Base-by-base conservation (phyloP, 2,888 invertebrate species). In the Tortricodes alternella region DNA sequence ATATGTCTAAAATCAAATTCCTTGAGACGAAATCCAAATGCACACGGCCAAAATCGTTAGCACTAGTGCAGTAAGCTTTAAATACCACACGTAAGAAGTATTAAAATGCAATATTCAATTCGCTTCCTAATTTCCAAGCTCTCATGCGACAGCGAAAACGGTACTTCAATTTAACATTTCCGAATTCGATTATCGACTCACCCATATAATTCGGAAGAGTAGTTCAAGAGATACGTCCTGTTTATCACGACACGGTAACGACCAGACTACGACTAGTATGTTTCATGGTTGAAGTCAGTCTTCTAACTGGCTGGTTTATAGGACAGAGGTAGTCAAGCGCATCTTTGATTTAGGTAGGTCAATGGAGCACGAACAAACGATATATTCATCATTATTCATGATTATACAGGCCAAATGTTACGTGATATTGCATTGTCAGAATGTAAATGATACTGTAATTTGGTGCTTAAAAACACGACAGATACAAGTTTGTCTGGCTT, bases 241-340 rank as follows among this genome's bases (percentile, higher is more conserved):
- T 65, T 68, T 70, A 63, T 63, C 67, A 66, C 71, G 65, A 70
- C 32, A 43, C 46, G n/a, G 35, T 48, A 35, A 27, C 73, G 65
- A 65, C 53, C 53, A 29, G 48, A 46, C 50, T 44, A 56, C 55
- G 67, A 69, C 71, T 73, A 67, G 66, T 67, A 64, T 62, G 61
- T 60, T 66, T 69, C 62, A 67, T 64, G 64, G 68, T 66, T 57
- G 56, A 62, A 62, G 65, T 60, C 64, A 66, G 68, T 79, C 73
- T 73, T 74, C 73, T 73, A 73, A 68, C 69, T 68, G 69, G 68
- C 67, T 76, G 79, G 71, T 80, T 81, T 81, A 76, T 84, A 76
- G 83, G 74, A 75, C 81, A 82, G 77, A 74, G 60, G 60, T 76
- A 70, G 62, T 75, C 76, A 78, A 70, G 83, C 83, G 73, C 59